Evolutionary conservation across 2,113 vertebrate species (phyloP), one percentile per base, ranked within the genome.

Genomic region (Carlito syrichta): DNA sequence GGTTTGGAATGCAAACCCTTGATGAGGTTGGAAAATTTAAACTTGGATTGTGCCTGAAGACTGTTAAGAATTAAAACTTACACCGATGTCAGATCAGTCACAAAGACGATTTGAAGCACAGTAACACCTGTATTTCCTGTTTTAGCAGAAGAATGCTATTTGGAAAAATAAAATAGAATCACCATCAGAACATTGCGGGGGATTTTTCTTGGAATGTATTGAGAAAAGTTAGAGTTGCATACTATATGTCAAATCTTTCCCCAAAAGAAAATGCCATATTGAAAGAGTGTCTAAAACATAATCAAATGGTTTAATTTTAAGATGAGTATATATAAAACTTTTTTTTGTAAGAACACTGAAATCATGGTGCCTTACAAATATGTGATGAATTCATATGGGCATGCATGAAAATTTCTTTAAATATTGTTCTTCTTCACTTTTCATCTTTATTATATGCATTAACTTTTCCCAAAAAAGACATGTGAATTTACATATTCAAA

Each of bases 401-500:
- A 74, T 87, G 38, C 56, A 83, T 78, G 35, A 45, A 74, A 58
- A 79, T 12, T 66, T 94, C 66, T 79, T 95, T 89, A 96, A 94
- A 94, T 96, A 87, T 82, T 71, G 35, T 89, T 90, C 76, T 66
- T 94, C 63, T 66, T 94, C 81, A 94, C 76, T 71, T 91, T 94
- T 40, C 68, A 93, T 86, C 78, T 89, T 96, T 93, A 77, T 95
- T 90, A 79, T 74, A 81, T 74, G 58, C 38, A 84, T 94, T 93
- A 95, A 89, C 48, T 87, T 87, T 94, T 38, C 13, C 52, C 71
- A 20, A 86, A 92, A 96, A 96, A 81, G 45, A 13, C 76, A 77
- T 82, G 8, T 73, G 19, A 92, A 94, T 96, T 92, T 96, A 32
- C 78, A 94, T 88, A 87, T 90, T 95, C 43, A 81, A 95, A 97